phyloP scores from a whole-genome alignment of 2,888 invertebrate genomes.

The Exephanes ischioxanthus region DNA sequence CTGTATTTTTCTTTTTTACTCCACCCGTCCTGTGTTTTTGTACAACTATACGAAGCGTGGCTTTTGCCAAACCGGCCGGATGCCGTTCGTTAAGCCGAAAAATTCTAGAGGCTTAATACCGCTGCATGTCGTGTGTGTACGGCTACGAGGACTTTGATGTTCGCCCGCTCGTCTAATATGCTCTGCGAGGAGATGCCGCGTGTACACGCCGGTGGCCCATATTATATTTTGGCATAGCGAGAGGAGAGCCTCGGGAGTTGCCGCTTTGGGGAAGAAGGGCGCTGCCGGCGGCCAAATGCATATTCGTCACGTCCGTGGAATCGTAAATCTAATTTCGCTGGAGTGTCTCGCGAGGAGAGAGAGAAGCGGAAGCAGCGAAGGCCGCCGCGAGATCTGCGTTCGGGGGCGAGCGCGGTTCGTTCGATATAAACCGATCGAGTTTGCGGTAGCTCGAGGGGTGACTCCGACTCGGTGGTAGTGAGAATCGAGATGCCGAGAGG shows the following conservation, averaged over 20 bases:
- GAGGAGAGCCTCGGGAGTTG: conserved; percentile 46
- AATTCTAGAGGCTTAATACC: conserved; percentile 64
- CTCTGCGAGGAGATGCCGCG: conserved; percentile 1
- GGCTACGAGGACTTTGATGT: conserved; percentile 63
- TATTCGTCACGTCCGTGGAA: conserved; percentile 69
- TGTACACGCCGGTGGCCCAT: conserved; percentile 52
- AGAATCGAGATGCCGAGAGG: conserved; percentile 6
- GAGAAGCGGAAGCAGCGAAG: conserved; percentile 22
- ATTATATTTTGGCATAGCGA: conserved; percentile 65
- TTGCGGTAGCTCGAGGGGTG: conserved; percentile 57
- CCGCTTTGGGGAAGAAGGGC: conserved; percentile 52
- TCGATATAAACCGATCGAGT: conserved; percentile 73
- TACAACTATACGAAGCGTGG: background rate
- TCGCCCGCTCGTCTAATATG: conserved; percentile 51
- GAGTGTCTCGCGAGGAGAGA: conserved; percentile 76
- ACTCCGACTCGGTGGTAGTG: conserved; percentile 17
- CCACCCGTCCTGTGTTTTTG: conserved; percentile 15
- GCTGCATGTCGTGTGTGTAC: conserved; percentile 25
- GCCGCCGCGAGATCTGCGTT: conserved; percentile 72
- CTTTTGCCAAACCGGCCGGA: conserved; percentile 68
- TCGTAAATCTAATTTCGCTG: conserved; percentile 79
- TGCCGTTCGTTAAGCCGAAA: conserved; percentile 73
- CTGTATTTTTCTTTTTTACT: conserved; percentile 63
- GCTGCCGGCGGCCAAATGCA: conserved; percentile 62
- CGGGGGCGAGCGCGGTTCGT: conserved; percentile 68